phyloP scores from a whole-genome alignment of 2,888 invertebrate species.

The Clitarchus hookeri region DNA sequence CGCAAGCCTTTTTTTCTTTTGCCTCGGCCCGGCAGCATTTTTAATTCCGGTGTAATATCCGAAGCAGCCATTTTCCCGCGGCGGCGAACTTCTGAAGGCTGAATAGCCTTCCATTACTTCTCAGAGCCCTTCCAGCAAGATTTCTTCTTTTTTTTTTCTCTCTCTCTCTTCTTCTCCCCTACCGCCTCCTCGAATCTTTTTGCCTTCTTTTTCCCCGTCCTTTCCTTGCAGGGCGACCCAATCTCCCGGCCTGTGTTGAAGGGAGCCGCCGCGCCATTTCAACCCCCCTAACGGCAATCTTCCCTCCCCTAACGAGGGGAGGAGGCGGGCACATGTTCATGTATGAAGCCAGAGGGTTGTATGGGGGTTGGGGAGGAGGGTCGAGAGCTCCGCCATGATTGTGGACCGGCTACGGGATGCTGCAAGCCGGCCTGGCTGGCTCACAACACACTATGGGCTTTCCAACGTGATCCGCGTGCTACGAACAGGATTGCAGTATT shows the following conservation, averaged over 20 bases:
- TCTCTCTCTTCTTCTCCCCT: background rate
- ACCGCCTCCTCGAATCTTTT: background rate
- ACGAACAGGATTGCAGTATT: no score
- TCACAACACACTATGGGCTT: no score
- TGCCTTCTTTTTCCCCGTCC: background rate
- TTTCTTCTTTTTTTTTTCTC: background rate
- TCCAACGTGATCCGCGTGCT: no score
- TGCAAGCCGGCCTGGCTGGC: background rate
- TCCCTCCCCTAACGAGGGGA: slow-evolving; percentile 21
- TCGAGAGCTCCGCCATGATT: slow-evolving; percentile 15
- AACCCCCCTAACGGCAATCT: slow-evolving; percentile 18
- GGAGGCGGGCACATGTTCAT: slow-evolving; percentile 23
- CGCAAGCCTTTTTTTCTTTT: background rate
- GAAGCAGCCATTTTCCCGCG: background rate
- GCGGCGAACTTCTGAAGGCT: background rate
- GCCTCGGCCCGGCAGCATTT: background rate
- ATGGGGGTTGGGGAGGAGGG: background rate
- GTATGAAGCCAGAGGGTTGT: background rate
- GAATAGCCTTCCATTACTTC: background rate
- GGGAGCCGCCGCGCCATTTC: slow-evolving; percentile 3
- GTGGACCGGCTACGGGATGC: slow-evolving; percentile 15
- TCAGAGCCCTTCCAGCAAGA: background rate
- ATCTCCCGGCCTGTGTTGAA: slow-evolving; percentile 19
- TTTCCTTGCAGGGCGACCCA: background rate
- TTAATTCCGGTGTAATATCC: slow-evolving; percentile 8